These are phyloP conservation scores for Bursaphelenchus okinawaensis DNA, from an alignment of 2,888 invertebrate species.

Conservation along the genomic window DNA sequence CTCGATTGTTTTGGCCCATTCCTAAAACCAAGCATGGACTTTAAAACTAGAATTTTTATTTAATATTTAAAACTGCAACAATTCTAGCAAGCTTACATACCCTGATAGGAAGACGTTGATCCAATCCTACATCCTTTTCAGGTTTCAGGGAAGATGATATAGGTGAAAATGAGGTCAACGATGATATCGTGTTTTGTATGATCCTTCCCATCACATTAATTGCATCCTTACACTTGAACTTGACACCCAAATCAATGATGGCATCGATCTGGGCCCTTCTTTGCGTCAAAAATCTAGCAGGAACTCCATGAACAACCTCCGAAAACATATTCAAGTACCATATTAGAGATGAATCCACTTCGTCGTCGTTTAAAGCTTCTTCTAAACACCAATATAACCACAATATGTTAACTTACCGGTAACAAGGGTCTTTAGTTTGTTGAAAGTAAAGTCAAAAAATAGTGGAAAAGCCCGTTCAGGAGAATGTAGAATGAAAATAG, in stretches of 20 bases:
- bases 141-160: slow-evolving; percentile 66
- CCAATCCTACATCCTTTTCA: slow-evolving; percentile 66
- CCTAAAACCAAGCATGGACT: slow-evolving; percentile 61
- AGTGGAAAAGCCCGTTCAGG: slow-evolving; percentile 42
- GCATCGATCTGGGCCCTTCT: slow-evolving; percentile 65
- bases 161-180: slow-evolving; percentile 60
- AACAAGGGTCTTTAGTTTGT: slow-evolving; percentile 25
- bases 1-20: slow-evolving; percentile 75
- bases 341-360: slow-evolving; percentile 42
- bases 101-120: slow-evolving; percentile 69
- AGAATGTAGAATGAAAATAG: slow-evolving; percentile 27
- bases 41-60: slow-evolving; percentile 6
- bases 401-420: slow-evolving; percentile 26
- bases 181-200: slow-evolving; percentile 25
- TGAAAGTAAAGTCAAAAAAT: slow-evolving; percentile 41
- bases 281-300: slow-evolving; percentile 24
- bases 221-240: slow-evolving; percentile 65
- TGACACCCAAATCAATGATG: slow-evolving; percentile 70
- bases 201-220: slow-evolving; percentile 21
- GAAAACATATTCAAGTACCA: slow-evolving; percentile 51
- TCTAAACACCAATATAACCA: slow-evolving; percentile 23
- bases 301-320: slow-evolving; percentile 66
- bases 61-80: background rate
- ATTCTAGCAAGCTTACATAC: too few species aligned
- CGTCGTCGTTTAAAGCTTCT: slow-evolving; percentile 40